phyloP scores from a whole-genome alignment of 1,140 invertebrate species.

The Campoletis sonorensis region DNA sequence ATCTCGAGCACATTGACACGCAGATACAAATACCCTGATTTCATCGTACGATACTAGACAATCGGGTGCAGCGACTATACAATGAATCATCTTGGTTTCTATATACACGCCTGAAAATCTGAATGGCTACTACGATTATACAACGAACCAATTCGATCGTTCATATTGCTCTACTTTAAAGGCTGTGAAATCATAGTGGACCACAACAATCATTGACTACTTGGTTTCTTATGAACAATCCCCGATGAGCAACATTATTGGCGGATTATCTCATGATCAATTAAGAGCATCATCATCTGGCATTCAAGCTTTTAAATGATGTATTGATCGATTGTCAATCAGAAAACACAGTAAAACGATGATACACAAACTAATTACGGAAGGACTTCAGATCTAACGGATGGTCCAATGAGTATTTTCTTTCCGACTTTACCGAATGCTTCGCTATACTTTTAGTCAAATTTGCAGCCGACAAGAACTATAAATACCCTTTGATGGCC shows the following conservation, averaged over 20 bases:
- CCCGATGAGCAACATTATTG: not conserved
- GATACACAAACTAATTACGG: too few relatives aligned
- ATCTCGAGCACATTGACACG: not conserved
- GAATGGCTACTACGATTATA: constrained; percentile 31
- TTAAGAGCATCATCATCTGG: too few relatives aligned
- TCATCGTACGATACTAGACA: constrained; percentile 27
- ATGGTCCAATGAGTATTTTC: too few relatives aligned
- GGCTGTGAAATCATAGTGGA: constrained; percentile 12
- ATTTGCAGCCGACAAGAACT: too few relatives aligned
- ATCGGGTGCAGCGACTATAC: constrained; percentile 11
- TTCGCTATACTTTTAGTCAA: too few relatives aligned
- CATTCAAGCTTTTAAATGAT: too few relatives aligned
- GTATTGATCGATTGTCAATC: too few relatives aligned
- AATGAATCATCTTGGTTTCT: not conserved
- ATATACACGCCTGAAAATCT: constrained; percentile 29
- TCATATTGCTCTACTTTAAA: not conserved
- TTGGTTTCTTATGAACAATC: constrained; percentile 2
- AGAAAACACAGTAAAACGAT: too few relatives aligned
- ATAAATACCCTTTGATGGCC: too few relatives aligned
- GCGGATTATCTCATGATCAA: not conserved
- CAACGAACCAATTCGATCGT: constrained; percentile 7
- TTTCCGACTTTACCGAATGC: too few relatives aligned
- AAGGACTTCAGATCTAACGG: too few relatives aligned
- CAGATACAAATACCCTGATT: constrained; percentile 18
- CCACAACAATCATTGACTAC: not conserved